Percentiles rank a stretch among this genome's conserved stretches.
Evolutionary conservation across 2,113 vertebrate genomes (phyloP).

Genomic region (Heliornis fulica): DNA sequence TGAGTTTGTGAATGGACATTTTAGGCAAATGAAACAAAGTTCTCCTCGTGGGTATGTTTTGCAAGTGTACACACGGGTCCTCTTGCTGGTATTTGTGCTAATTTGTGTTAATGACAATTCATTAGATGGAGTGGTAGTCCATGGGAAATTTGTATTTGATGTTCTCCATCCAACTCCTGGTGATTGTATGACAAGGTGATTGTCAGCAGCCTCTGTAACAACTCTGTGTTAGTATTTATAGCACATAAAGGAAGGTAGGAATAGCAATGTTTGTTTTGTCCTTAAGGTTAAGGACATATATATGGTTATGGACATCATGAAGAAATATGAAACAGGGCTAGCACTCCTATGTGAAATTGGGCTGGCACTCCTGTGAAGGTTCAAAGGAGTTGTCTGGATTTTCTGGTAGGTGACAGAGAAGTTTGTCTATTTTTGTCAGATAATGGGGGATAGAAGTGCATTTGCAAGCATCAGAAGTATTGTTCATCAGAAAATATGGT

Average conservation of each 20-base stretch:
- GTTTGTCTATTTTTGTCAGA: neutral
- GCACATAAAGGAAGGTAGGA: neutral
- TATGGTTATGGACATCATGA: neutral
- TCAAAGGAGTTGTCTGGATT: neutral
- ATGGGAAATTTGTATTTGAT: neutral
- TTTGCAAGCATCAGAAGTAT: neutral
- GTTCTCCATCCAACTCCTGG: neutral
- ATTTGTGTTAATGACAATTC: neutral
- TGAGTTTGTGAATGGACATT: neutral
- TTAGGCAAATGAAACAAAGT: neutral
- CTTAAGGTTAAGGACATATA: neutral
- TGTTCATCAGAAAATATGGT: neutral
- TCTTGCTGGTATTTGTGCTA: neutral
- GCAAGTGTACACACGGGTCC: neutral
- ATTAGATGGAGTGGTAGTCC: neutral
- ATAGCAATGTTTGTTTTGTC: neutral
- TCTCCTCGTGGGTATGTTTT: neutral
- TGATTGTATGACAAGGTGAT: neutral
- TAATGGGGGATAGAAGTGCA: neutral
- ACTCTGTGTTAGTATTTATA: neutral
- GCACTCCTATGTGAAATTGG: neutral
- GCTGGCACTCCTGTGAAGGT: neutral
- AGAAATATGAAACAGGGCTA: neutral
- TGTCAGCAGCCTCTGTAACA: neutral
- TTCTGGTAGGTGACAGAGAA: neutral